Conservation (phyloP, 2,113 vertebrate species). For the Corythoichthys haematopterus region DNA sequence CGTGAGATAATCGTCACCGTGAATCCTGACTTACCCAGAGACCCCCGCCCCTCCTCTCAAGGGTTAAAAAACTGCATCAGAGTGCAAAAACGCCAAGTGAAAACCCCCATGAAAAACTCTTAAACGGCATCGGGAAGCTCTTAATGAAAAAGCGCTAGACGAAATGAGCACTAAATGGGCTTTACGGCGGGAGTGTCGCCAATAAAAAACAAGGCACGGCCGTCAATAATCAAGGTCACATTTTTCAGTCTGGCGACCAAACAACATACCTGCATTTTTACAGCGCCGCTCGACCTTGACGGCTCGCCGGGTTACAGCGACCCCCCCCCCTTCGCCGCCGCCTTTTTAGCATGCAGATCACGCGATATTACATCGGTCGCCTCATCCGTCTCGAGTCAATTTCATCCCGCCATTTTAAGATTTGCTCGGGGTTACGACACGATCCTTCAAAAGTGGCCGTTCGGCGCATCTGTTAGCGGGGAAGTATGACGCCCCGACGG, state of each 20-base stretch:
- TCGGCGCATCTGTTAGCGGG: conserved; percentile 18
- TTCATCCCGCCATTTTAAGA: conserved; percentile 72
- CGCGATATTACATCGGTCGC: conserved; percentile 71
- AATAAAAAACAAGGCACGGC: conserved; percentile 66
- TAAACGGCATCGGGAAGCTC: not conserved
- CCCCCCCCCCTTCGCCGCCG: not conserved
- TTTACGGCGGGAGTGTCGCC: conserved; percentile 15
- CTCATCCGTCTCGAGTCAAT: conserved; percentile 73
- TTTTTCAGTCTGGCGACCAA: conserved; percentile 69
- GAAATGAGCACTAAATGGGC: conserved; percentile 5
- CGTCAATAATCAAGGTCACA: conserved; percentile 73
- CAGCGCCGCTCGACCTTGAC: conserved; percentile 66
- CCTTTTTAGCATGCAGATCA: conserved; percentile 71
- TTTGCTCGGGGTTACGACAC: conserved; percentile 66
- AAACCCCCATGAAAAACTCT: not conserved
- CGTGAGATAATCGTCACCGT: too few relatives aligned
- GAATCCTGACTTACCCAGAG: too few relatives aligned
- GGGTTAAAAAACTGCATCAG: not conserved
- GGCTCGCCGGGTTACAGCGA: conserved; percentile 54
- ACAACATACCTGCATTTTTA: conserved; percentile 69
- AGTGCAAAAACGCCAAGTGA: not conserved
- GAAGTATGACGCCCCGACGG: conserved; percentile 68
- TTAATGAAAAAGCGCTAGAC: not conserved
- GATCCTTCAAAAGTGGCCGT: conserved; percentile 71
- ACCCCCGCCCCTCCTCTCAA: too few relatives aligned